Evolutionary conservation across 92 coral and sea anemone species (phyloP), one percentile per base, ranked within the genome.

Genomic region (Zoanthus sansibaricus): DNA sequence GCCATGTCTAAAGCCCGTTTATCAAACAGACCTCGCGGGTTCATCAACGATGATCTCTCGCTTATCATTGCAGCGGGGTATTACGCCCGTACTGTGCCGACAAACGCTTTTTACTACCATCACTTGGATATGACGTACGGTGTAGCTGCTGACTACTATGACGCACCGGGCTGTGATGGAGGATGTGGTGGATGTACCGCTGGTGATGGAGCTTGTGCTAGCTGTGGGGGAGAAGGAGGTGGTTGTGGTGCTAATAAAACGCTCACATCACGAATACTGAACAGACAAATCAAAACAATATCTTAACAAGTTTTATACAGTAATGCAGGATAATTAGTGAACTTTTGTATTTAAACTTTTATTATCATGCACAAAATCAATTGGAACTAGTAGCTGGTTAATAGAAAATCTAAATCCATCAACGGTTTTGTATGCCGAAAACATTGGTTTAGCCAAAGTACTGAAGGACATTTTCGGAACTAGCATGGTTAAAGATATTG

Each of bases 31-130:
- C 89, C 91, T 15, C 83, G 93, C 7, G 30, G 71, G 20, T 55
- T 83, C 52, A 72, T 77, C 72, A 83, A 83, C 76, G 93, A 83
- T 62, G 75, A 88, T 49, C 67, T 91, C 11, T 3, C 44, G 62
- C 89, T 91, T 20, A 83, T 88, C 9, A 77, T 91, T 18, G 93
- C 93, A 0, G 93, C 91, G 10, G 93, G 93, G 42, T 91, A 87
- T 73, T 83, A 82, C 77, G 88, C 88, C 44, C 72, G 32, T 86
- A 88, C 83, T 11, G 91, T 88, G 25, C 93, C 93, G 12, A 91
- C 93, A 17, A 91, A 83, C 72, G 52, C 83, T 7, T 91, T 69
- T 86, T 32, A 68, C 6, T 55, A 31, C 9, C 48, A 77, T 12
- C 69, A 55, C 45, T 51, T 77, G 82, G 70, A 70, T 20, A 20